phyloP scores from a whole-genome alignment of 2,113 vertebrate species.

The Paramisgurnus dabryanus region DNA sequence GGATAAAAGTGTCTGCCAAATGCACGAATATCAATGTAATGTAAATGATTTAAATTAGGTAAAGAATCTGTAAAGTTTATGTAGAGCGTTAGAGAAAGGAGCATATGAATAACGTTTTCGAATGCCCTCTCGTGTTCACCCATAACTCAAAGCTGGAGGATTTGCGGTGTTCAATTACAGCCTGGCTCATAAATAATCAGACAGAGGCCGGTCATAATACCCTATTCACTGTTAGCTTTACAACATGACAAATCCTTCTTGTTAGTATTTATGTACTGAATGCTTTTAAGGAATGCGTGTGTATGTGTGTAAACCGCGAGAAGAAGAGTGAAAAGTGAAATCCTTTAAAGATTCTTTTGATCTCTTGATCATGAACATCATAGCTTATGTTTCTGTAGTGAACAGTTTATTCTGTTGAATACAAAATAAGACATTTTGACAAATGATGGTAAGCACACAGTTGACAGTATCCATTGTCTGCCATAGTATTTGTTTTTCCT shows the following conservation, averaged over 20 bases:
- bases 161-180: conserved; percentile 61
- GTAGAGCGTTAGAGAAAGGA: not conserved
- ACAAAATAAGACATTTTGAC: no score
- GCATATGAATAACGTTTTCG: conserved; percentile 29
- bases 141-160: conserved; percentile 55
- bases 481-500: no score
- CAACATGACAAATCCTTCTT: conserved; percentile 67
- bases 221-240: conserved; percentile 64
- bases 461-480: no score
- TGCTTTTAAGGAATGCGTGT: conserved; percentile 47
- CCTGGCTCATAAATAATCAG: conserved; percentile 57
- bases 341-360: not conserved
- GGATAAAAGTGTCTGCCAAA: no score
- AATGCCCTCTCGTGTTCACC: conserved; percentile 54
- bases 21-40: not conserved
- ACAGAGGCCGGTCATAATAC: conserved; percentile 61
- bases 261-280: conserved; percentile 64
- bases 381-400: not conserved
- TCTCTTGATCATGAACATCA: not conserved
- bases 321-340: not conserved
- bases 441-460: no score
- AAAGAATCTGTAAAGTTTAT: conserved; percentile 15
- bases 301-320: not conserved
- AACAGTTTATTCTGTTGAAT: no score
- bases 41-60: not conserved